Conservation (phyloP, 2,113 vertebrate species). For the Trichechus manatus region DNA sequence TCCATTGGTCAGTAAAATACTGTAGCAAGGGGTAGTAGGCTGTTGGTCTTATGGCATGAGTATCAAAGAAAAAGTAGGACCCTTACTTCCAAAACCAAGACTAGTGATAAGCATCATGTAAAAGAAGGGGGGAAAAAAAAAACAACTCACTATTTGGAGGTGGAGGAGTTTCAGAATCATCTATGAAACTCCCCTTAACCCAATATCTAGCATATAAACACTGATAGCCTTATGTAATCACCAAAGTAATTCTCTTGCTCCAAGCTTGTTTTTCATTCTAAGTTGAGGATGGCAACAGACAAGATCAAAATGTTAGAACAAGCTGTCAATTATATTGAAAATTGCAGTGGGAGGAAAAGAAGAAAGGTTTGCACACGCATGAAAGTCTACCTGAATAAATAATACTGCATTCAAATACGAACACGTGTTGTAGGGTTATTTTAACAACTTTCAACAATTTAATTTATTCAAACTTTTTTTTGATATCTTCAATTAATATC, state of each 20-base stretch:
- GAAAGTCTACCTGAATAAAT: neutral
- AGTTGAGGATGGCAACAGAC: neutral
- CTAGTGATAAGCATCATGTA: neutral
- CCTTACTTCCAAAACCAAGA: neutral
- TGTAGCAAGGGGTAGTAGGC: neutral
- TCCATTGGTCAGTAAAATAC: neutral
- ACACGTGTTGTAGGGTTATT: neutral
- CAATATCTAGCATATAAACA: neutral
- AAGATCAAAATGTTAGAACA: neutral
- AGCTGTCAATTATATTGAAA: constrained; percentile 36
- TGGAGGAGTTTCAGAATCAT: neutral
- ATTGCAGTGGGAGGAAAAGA: neutral
- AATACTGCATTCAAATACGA: neutral
- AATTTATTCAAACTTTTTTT: neutral
- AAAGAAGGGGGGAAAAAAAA: neutral
- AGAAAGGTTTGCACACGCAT: neutral
- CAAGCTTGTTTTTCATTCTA: neutral
- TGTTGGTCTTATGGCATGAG: neutral
- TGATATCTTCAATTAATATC: neutral
- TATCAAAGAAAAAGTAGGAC: neutral
- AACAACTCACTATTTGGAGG: neutral
- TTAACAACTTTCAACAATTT: neutral
- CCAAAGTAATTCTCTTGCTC: neutral
- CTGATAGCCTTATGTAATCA: neutral
- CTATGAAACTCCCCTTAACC: neutral